Base-by-base conservation (phyloP, 2,888 invertebrate genomes). In the Drosophila mulleri region DNA sequence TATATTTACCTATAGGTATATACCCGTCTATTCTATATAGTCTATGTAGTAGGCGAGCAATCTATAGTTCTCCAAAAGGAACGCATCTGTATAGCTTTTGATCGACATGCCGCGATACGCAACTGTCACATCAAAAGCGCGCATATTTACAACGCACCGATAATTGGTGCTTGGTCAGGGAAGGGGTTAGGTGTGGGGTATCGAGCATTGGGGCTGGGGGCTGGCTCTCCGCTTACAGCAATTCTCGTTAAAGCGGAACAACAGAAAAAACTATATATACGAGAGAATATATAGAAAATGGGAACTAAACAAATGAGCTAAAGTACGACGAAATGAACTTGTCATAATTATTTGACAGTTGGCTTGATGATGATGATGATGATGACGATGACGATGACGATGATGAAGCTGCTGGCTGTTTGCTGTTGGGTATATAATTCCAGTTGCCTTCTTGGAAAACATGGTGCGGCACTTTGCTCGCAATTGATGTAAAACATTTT, bases 271-370 rank as follows among this genome's bases (percentile, higher is more conserved):
- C 16, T 37, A 35, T 52, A 52, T 52, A 35, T 50, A 20, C 8
- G 12, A n/a, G 50, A 14, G 8, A 23, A 45, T 23, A 16, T 23
- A 18, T 58, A 45, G 23, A 63, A 74, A 66, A 66, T 60, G 54
- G 53, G 69, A 78, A 78, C 73, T 62, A 78, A 86, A 90, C 76
- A 86, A 90, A 88, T 88, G 82, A 78, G 89, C 80, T 63, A 87
- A 88, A 88, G 80, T 82, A 76, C 88, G 70, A 69, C 85, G 87
- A 90, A 90, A 91, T 90, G 86, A 90, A 90, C 85, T 90, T 92
- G 92, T 91, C 92, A 91, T 89, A 91, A 91, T 91, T 90, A 84
- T 83, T 84, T 91, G 91, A 91, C 91, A 91, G 80, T 76, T 84
- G 63, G 53, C 44, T 67, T 80, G 76, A 75, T 78, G 74, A 79